Evolutionary conservation across 2,797 vertebrate genomes (phyloP), one percentile per base, ranked within the genome.

Genomic region (Chiloscyllium punctatum): DNA sequence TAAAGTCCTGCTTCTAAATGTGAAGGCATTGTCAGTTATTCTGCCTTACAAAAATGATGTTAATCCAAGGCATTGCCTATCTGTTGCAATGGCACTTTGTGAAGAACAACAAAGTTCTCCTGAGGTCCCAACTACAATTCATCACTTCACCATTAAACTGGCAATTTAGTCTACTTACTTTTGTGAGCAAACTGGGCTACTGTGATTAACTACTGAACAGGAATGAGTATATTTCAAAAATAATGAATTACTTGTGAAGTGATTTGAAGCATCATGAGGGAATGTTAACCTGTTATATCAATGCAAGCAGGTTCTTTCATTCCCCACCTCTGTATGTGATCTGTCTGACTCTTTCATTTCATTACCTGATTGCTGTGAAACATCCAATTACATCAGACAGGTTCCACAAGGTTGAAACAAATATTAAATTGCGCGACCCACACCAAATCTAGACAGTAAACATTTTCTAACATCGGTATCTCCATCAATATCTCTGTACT

Each of bases 361-460:
- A 48, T 94, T 71, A 37, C 42, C n/a, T 48, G 68, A 69, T 72
- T 30, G 37, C n/a, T 94, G 92, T 71, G 74, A 94, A 94, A 74
- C 74, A 51, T 74, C 71, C 53, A 27, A 48, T 72, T 25, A 72
- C 23, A 71, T 25, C 37, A 72, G 92, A 11, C 92, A 72, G 21
- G 11, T 72, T 30, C 21, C 42, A 62, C 7, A 53, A 62, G 30
- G 87, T 27, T n/a, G 11, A 33, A 13, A 90, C 48, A 53, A 90
- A 82, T 37, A 37, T 18, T 30, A 77, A n/a, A 30, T 27, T 87
- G 48, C 27, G 42, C 23, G 23, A 21, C 23, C 27, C 1, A 33
- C 62, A 51, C 51, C 25, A 57, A 53, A 33, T 15, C 87, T 57
- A 57, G 13, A 90, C 6, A 13, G 11, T 23, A 33, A n/a, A 1